phyloP scores from a whole-genome alignment of 2,797 vertebrate genomes.

The Jordanella pulchra region DNA sequence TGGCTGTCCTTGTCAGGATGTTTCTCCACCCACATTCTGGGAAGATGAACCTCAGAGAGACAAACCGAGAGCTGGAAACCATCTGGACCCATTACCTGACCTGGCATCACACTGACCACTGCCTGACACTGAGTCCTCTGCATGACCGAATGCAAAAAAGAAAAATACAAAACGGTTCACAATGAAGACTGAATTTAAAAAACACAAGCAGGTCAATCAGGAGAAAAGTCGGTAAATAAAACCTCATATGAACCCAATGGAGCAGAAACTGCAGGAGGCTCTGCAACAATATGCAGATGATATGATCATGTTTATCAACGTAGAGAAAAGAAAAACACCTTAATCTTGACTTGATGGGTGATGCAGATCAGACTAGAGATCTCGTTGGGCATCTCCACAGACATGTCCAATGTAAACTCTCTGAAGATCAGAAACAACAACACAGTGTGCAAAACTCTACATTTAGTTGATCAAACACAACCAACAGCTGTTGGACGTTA shows the following conservation, averaged over 20 bases:
- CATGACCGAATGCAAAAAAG: constrained; percentile 8
- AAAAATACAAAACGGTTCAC: background rate
- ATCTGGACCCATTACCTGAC: constrained; percentile 71
- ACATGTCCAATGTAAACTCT: constrained; percentile 82
- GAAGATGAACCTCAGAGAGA: constrained; percentile 80
- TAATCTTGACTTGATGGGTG: constrained; percentile 81
- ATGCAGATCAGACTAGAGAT: constrained; percentile 75
- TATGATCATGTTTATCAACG: too few relatives aligned
- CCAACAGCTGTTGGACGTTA: background rate
- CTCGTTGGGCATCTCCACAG: constrained; percentile 83
- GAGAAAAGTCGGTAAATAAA: background rate
- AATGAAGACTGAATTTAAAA: background rate
- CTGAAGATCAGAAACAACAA: constrained; percentile 36
- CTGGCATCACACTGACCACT: constrained; percentile 80
- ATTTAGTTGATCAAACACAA: background rate
- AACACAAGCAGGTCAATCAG: background rate
- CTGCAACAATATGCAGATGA: background rate
- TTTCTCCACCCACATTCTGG: constrained; percentile 90
- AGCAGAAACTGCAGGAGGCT: background rate
- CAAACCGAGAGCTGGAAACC: constrained; percentile 81
- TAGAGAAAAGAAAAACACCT: constrained; percentile 52
- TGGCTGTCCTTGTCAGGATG: constrained; percentile 86
- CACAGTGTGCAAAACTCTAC: background rate
- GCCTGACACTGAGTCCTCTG: constrained; percentile 86
- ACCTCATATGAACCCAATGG: background rate